Evolutionary conservation across 1,140 invertebrate species (phyloP).

Genomic region (Venustaconcha ellipsiformis): DNA sequence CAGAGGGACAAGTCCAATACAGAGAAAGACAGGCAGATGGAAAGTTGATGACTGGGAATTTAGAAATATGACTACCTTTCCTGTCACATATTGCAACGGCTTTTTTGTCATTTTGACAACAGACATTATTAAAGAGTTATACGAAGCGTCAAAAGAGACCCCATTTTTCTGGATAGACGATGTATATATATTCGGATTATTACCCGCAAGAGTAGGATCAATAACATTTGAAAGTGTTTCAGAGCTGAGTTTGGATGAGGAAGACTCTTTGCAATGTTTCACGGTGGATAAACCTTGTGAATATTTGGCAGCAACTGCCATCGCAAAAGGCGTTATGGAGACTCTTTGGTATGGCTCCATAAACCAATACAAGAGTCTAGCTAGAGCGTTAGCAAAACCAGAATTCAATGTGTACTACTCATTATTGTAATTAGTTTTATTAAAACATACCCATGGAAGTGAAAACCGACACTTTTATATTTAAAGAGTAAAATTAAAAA

Average conservation of each 20-base stretch:
- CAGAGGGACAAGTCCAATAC: slow-evolving; percentile 39
- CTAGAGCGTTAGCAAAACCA: not conserved
- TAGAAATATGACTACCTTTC: slow-evolving; percentile 38
- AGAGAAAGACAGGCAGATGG: slow-evolving; percentile 55
- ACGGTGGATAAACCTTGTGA: slow-evolving; percentile 6
- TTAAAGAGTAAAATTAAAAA: too few relatives aligned
- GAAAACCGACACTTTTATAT: too few relatives aligned
- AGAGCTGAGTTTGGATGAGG: slow-evolving; percentile 27
- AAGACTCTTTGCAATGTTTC: slow-evolving; percentile 13
- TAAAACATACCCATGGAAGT: too few relatives aligned
- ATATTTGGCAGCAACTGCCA: slow-evolving; percentile 18
- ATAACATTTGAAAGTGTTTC: slow-evolving; percentile 19
- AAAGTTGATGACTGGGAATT: slow-evolving; percentile 46
- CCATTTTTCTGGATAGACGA: slow-evolving; percentile 36
- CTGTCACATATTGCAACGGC: slow-evolving; percentile 67
- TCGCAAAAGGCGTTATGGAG: slow-evolving; percentile 29
- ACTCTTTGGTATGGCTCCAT: slow-evolving; percentile 24
- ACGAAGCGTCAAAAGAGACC: slow-evolving; percentile 46
- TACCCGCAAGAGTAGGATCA: slow-evolving; percentile 56
- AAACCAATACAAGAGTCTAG: slow-evolving; percentile 18
- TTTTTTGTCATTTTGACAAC: slow-evolving; percentile 65
- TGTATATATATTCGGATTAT: slow-evolving; percentile 68
- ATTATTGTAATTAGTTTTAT: too few relatives aligned
- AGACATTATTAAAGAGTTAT: slow-evolving; percentile 63
- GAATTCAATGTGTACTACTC: too few relatives aligned